Evolutionary conservation across 1,140 invertebrate genomes (phyloP), one percentile per base, ranked within the genome.

Genomic region (Battus philenor): DNA sequence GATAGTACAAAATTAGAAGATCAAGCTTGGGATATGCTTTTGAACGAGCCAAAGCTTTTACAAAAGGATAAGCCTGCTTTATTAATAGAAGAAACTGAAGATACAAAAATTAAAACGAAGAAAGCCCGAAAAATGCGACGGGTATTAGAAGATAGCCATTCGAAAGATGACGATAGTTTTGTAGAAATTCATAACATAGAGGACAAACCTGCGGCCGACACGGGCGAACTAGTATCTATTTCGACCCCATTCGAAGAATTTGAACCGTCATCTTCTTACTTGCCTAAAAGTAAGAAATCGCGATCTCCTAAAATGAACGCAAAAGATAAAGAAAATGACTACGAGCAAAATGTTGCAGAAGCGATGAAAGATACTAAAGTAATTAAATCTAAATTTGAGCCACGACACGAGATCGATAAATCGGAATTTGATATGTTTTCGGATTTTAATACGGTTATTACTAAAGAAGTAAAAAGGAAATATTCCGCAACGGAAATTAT

Each of bases 111-210:
- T 1, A 86, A 78, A 56, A 51, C 54, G 13, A 86, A 84, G 47
- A 86, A 75, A 59, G 64, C 43, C 34, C 72, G 80, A 29, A 83
- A 78, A 52, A 15, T 17, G n/a, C 79, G 72, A 44, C 75, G 70
- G 49, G 34, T 48, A 12, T 59, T 64, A 22, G 81, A 83, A 4
- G 77, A 79, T n/a, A 44, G 46, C 31, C 47, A 61, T 15, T 11
- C 55, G 9, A 78, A 76, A 58, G 58, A 55, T 4, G 81, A 83
- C 22, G 73, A 85, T 30, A 82, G 75, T 50, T 85, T 85, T 54
- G 66, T 85, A 20, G 81, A 85, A 57, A 85, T 85, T 47, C 79
- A 83, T 47, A 64, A 72, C 0, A 83, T 85, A 10, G 75, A 81
- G 47, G 72, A 82, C 16, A 80, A 73, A 20, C 68, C 68, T 15